Conservation (phyloP, 92 coral and sea anemone genomes). For the Heliopora coerulea region DNA sequence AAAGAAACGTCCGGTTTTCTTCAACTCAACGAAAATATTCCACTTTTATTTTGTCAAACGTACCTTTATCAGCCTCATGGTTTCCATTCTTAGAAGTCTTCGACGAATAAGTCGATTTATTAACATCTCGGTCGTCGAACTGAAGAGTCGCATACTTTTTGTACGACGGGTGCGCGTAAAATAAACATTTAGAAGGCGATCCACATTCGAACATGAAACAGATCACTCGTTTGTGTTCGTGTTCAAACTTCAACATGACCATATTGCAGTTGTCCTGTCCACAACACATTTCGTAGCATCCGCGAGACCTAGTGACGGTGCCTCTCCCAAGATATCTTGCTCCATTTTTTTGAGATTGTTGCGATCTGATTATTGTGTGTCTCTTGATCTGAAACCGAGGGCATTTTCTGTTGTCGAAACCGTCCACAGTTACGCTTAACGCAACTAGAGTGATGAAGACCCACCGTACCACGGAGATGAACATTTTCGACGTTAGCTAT, state of each 20-base stretch:
- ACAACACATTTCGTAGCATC: slow-evolving; percentile 70
- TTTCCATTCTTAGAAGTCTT: neutral
- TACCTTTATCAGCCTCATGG: neutral
- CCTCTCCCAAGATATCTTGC: slow-evolving; percentile 50
- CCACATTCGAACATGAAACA: slow-evolving; percentile 82
- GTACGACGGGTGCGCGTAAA: slow-evolving; percentile 43
- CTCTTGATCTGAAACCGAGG: slow-evolving; percentile 56
- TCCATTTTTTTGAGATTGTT: slow-evolving; percentile 57
- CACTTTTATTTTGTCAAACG: neutral
- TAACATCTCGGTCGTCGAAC: neutral
- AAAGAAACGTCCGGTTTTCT: no score
- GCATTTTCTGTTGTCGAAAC: slow-evolving; percentile 10
- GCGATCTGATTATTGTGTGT: slow-evolving; percentile 60
- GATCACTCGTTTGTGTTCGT: slow-evolving; percentile 31
- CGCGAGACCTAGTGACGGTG: slow-evolving; percentile 51
- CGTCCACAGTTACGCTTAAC: neutral
- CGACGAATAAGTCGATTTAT: neutral
- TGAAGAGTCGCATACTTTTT: neutral
- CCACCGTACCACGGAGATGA: neutral
- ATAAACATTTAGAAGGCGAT: slow-evolving; percentile 60
- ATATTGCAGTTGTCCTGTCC: slow-evolving; percentile 58
- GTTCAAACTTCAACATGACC: slow-evolving; percentile 60
- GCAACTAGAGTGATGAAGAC: neutral
- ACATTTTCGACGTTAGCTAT: slow-evolving; percentile 1
- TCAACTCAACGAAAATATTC: no score